Conservation (phyloP, 2,113 vertebrate genomes). For the Entelurus aequoreus region DNA sequence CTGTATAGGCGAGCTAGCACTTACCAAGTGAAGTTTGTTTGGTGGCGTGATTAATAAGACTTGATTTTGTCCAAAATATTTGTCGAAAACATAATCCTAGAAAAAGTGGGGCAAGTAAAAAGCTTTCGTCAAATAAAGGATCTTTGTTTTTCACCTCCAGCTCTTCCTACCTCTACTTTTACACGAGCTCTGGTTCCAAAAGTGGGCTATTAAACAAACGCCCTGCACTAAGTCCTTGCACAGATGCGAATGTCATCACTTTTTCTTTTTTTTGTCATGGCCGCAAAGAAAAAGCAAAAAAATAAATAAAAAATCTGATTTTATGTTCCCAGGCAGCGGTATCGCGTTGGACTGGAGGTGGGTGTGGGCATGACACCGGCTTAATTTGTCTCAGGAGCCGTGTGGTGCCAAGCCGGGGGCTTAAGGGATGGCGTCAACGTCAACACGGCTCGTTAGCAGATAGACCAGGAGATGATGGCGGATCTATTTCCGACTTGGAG, state of each 20-base stretch:
- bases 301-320: slow-evolving; percentile 64
- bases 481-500: slow-evolving; percentile 61
- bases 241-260: slow-evolving; percentile 73
- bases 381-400: slow-evolving; percentile 72
- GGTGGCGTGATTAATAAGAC: too few relatives aligned
- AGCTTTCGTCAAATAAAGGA: too few relatives aligned
- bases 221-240: too few relatives aligned
- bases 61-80: too few relatives aligned
- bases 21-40: too few relatives aligned
- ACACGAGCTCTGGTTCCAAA: too few relatives aligned
- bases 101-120: too few relatives aligned
- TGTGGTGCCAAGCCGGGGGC: slow-evolving; percentile 64
- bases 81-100: too few relatives aligned
- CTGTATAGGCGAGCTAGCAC: too few relatives aligned
- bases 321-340: slow-evolving; percentile 70
- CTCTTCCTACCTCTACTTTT: too few relatives aligned
- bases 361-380: slow-evolving; percentile 68
- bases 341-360: slow-evolving; percentile 49
- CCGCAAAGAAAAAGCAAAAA: slow-evolving; percentile 43
- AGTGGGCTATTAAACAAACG: too few relatives aligned
- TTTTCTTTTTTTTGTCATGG: slow-evolving; percentile 58
- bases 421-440: slow-evolving; percentile 69
- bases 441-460: slow-evolving; percentile 70
- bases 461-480: slow-evolving; percentile 56
- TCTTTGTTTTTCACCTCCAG: too few relatives aligned